Conservation (phyloP, 30 jellyfish, hydroid and myxozoan genomes). For the Cassiopea andromeda region DNA sequence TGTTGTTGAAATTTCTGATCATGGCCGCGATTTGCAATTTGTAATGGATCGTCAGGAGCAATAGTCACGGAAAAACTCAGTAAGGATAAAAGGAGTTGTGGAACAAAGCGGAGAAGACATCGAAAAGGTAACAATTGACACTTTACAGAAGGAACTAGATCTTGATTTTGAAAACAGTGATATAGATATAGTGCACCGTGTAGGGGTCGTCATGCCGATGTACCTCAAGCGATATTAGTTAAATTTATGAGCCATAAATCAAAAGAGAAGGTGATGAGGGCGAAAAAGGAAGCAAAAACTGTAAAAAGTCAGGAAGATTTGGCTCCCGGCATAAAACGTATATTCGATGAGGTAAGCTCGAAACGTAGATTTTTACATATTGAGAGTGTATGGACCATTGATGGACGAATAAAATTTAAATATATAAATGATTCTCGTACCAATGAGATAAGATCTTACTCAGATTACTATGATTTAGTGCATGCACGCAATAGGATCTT, state of each 20-base stretch:
- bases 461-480: background rate
- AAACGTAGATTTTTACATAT: background rate
- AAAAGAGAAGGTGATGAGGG: constrained; percentile 9
- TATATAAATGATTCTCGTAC: constrained; percentile 5
- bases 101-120: constrained; percentile 15
- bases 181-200: constrained; percentile 28
- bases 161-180: background rate
- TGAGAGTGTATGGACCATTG: constrained; percentile 33
- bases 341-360: background rate
- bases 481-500: background rate
- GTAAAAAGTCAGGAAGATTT: constrained; percentile 11
- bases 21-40: constrained; percentile 5
- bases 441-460: constrained; percentile 5
- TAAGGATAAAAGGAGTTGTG: background rate
- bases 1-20: background rate
- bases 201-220: constrained; percentile 24
- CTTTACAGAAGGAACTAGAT: constrained; percentile 13
- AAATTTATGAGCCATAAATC: constrained; percentile 30
- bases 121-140: background rate
- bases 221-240: constrained; percentile 9
- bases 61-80: constrained; percentile 12
- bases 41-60: constrained; percentile 27
- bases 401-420: constrained; percentile 13
- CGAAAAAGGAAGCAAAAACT: background rate
- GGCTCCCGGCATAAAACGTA: constrained; percentile 25